Evolutionary conservation across 2,888 invertebrate genomes (phyloP).

Genomic region (Caenorhabditis uteleia): DNA sequence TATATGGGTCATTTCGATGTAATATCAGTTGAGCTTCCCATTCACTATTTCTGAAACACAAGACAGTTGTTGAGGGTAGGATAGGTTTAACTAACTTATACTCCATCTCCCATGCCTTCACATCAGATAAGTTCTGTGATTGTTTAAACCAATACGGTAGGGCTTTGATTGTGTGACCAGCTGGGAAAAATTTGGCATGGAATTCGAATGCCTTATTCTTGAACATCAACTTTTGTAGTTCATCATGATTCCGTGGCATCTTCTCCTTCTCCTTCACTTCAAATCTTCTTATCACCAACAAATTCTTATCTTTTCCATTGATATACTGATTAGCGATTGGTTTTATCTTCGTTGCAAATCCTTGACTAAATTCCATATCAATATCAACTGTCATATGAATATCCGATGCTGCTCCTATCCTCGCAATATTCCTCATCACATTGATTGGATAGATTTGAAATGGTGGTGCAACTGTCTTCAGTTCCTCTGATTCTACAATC

Average conservation of each 20-base stretch:
- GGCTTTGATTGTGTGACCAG: constrained; percentile 51
- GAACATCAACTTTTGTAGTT: constrained; percentile 37
- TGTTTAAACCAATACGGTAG: constrained; percentile 49
- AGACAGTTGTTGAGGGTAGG: no score
- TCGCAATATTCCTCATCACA: constrained; percentile 49
- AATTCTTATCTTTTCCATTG: constrained; percentile 31
- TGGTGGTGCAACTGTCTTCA: constrained; percentile 30
- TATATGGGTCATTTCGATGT: constrained; percentile 46
- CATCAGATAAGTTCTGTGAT: constrained; percentile 26
- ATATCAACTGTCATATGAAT: constrained; percentile 48
- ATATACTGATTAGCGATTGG: constrained; percentile 39
- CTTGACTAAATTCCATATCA: constrained; percentile 37
- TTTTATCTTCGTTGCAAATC: constrained; percentile 7
- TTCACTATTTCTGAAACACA: constrained; percentile 38
- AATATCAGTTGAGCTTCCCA: constrained; percentile 58
- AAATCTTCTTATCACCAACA: constrained; percentile 45
- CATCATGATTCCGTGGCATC: constrained; percentile 31
- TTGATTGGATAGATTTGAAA: constrained; percentile 56
- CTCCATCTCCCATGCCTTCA: constrained; percentile 38
- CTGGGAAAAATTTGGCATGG: constrained; percentile 52
- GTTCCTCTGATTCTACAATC: constrained; percentile 20
- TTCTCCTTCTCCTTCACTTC: constrained; percentile 42
- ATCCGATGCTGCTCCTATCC: constrained; percentile 41
- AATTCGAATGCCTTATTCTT: constrained; percentile 51
- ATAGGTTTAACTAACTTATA: constrained; percentile 48